Evolutionary conservation across 2,797 vertebrate species (phyloP), one percentile per base, ranked within the genome.

Genomic region (Coreius guichenoti): DNA sequence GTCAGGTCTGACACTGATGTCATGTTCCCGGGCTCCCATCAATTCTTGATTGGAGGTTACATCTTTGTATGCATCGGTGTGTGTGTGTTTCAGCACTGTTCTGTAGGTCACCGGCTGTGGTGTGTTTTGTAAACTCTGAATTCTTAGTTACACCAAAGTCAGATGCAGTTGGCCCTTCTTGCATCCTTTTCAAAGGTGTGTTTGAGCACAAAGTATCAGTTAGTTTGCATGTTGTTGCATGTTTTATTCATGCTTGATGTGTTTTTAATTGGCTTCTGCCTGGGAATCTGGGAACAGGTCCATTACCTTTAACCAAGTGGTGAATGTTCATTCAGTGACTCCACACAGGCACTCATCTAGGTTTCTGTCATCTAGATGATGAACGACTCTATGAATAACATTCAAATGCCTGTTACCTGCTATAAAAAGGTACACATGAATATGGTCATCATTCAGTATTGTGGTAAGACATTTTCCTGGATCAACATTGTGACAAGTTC

Each of bases 41-140:
- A 85, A 90, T 89, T 81, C 85, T 90, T 89, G 45, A 91, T 87
- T 19, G 17, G 39, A 72, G 78, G 47, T 76, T 21, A 81, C 83
- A 82, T 83, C 72, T 86, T 51, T 3, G 31, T 47, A 31, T 69
- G 69, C 8, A 2, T 8, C 36, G 23, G 47, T n/a, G 43, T 47
- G 47, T 69, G 78, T 56, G 67, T 70, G 65, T 72, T 31, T 36
- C 39, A 49, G 43, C 43, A 8, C 58, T 31, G 19, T 17, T 51
- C 79, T 26, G 26, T 68, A 68, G 79, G 79, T 80, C 79, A 68
- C 29, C 1, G 12, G 63, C 63, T 80, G 3, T 2, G 3, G 7
- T 26, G 43, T 73, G 43, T n/a, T 73, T 45, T n/a, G 61, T 80
- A 23, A 31, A 63, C 61, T 65, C 14, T 70, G 65, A 5, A 81